Base-by-base conservation (phyloP, 1,140 invertebrate species). In the Lepidurus arcticus region DNA sequence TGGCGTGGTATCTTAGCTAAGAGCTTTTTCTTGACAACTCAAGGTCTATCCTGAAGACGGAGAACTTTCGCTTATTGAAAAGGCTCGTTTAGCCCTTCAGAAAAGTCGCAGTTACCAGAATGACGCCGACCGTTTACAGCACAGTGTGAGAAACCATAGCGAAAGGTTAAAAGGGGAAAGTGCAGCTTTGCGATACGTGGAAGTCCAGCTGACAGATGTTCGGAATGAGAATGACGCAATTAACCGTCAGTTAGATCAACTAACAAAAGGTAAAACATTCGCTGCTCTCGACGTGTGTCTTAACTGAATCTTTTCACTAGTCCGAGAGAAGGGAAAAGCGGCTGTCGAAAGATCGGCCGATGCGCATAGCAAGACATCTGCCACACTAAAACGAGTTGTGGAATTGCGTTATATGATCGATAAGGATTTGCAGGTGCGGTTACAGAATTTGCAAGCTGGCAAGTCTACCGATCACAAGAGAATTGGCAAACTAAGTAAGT, bases 401-500 rank as follows among this genome's bases (percentile, higher is more conserved):
- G 73, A 78, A 42, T 45, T 45, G 4, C 74, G 45, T 10, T 21
- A 74, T 1, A 73, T 44, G 24, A 82, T 85, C 13, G 74, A 81
- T 47, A 81, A 78, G 7, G 80, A 82, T 42, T 79, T 85, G n/a
- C 73, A 47, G 73, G 80, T 82, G 1, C 79, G 81, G 76, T 78
- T 84, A 3, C 82, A 84, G 42, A 81, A 82, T 21, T 80, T 86
- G 16, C 80, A 81, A 11, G 81, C 80, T 8, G 84, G 81, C 11
- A 81, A 82, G 11, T 77, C 78, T 7, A 79, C 80, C 8, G 83
- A 83, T 42, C 73, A 81, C 42, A 82, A 80, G 24, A 82, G 84
- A 65, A 75, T 83, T 21, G 44, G 43, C 16, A 74, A 74, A 73
- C 26, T 78, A 44, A 43, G 65, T 78, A 42, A 78, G 9, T 53